Evolutionary conservation across 1,140 invertebrate genomes (phyloP).

Genomic region (Drosophila sproati): DNA sequence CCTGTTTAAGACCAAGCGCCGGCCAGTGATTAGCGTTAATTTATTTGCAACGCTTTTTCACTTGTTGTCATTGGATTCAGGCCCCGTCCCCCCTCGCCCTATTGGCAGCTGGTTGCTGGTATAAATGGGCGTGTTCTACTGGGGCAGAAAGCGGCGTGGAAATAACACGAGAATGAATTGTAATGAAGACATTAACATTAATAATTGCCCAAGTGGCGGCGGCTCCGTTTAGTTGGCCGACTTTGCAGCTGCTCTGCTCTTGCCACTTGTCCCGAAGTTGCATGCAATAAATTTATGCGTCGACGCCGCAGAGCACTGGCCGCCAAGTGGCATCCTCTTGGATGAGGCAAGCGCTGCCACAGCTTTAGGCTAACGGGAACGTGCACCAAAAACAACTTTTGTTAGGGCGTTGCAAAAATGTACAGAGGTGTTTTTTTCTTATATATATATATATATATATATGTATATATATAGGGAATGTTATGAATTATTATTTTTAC

Average conservation of each 20-base stretch:
- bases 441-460: too few relatives aligned
- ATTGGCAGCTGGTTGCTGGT: slow-evolving; percentile 15
- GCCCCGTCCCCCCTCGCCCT: background rate
- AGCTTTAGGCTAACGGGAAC: background rate
- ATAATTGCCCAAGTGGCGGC: slow-evolving; percentile 57
- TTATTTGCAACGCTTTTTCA: slow-evolving; percentile 39
- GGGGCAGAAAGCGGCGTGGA: slow-evolving; percentile 9
- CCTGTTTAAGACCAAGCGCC: slow-evolving; percentile 17
- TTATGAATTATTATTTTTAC: too few relatives aligned
- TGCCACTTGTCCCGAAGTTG: slow-evolving; percentile 28
- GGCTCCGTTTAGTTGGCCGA: background rate
- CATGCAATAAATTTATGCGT: slow-evolving; percentile 43
- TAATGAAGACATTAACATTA: slow-evolving; percentile 82
- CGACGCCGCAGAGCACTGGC: background rate
- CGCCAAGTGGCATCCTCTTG: background rate
- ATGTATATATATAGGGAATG: too few relatives aligned
- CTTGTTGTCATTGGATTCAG: slow-evolving; percentile 3
- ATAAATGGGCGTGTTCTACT: slow-evolving; percentile 7
- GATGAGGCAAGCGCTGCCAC: background rate
- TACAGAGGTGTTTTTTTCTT: background rate
- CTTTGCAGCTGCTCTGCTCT: background rate
- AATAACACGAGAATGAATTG: slow-evolving; percentile 53
- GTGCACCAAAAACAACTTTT: background rate
- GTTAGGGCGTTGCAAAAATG: background rate
- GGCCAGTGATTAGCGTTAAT: slow-evolving; percentile 47